A percentile compares a stretch with the other conserved stretches of the same genome.
Conservation (phyloP, 2,888 invertebrate species). For the Mylabris sibirica region DNA sequence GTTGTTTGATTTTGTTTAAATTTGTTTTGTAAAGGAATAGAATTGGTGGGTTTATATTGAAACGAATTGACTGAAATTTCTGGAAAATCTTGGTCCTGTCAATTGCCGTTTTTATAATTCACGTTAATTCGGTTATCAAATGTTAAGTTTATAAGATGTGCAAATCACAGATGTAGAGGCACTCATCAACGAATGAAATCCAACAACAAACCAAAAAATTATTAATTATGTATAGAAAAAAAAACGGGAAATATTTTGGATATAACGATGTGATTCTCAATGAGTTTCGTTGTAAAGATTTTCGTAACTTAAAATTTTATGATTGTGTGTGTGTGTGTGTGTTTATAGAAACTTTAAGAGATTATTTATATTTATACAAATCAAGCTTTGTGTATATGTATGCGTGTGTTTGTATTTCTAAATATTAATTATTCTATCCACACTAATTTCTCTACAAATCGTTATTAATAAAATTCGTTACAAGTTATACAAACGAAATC, state of each 20-base stretch:
- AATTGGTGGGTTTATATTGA: neutral
- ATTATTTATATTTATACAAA: neutral
- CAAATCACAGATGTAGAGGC: slow-evolving; percentile 61
- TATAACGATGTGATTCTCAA: neutral
- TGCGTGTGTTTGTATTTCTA: neutral
- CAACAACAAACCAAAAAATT: neutral
- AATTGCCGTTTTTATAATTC: slow-evolving; percentile 6
- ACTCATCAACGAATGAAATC: slow-evolving; percentile 45
- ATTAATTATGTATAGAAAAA: neutral
- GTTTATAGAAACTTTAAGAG: neutral
- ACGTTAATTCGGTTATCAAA: slow-evolving; percentile 45
- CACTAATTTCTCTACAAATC: slow-evolving; percentile 20
- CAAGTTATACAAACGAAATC: slow-evolving; percentile 19
- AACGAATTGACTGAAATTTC: neutral
- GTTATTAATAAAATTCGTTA: slow-evolving; percentile 28
- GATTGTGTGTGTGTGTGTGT: too few species aligned
- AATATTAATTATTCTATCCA: slow-evolving; percentile 7
- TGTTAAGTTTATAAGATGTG: slow-evolving; percentile 43
- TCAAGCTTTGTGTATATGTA: slow-evolving; percentile 1
- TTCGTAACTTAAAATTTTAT: neutral
- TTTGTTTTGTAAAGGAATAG: neutral
- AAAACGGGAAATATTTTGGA: neutral
- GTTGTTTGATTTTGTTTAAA: too few species aligned
- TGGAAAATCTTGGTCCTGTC: slow-evolving; percentile 5
- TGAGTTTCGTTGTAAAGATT: neutral